A percentile compares a stretch with the other conserved stretches of the same genome.
Evolutionary conservation across 2,113 vertebrate species (phyloP).

Genomic region (Phaethornis superciliosus): DNA sequence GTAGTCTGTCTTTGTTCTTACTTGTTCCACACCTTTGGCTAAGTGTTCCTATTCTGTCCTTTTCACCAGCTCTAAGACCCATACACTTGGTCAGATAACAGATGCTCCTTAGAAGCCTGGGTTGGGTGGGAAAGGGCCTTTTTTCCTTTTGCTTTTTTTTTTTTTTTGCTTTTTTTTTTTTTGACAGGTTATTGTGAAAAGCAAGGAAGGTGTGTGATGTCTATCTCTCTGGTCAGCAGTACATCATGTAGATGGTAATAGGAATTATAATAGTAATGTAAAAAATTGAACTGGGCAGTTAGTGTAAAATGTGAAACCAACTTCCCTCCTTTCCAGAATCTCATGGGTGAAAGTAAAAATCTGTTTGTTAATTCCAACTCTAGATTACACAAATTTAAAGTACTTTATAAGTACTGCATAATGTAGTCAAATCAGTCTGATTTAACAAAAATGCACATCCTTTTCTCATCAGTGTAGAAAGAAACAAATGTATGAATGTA

Average conservation of each 20-base stretch:
- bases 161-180: neutral
- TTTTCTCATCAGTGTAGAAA: neutral
- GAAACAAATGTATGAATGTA: neutral
- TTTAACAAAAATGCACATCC: neutral
- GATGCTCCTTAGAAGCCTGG: neutral
- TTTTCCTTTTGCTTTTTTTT: too few relatives aligned
- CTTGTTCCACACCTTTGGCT: neutral
- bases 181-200: neutral
- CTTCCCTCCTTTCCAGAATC: neutral
- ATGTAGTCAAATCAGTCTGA: neutral
- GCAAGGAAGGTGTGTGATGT: too few relatives aligned
- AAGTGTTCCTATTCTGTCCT: neutral
- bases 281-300: neutral
- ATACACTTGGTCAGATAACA: accelerated
- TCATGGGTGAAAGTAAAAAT: neutral
- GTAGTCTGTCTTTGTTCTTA: neutral
- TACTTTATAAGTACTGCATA: neutral
- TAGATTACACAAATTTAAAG: neutral
- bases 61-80: neutral
- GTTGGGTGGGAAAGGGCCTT: neutral
- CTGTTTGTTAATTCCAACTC: neutral
- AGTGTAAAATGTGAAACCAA: neutral
- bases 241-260: neutral
- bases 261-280: neutral
- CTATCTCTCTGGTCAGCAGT: neutral